Percentiles rank a stretch among this genome's conserved stretches.
phyloP scores from a whole-genome alignment of 2,113 vertebrate species.

The Triplophysa siluroides region DNA sequence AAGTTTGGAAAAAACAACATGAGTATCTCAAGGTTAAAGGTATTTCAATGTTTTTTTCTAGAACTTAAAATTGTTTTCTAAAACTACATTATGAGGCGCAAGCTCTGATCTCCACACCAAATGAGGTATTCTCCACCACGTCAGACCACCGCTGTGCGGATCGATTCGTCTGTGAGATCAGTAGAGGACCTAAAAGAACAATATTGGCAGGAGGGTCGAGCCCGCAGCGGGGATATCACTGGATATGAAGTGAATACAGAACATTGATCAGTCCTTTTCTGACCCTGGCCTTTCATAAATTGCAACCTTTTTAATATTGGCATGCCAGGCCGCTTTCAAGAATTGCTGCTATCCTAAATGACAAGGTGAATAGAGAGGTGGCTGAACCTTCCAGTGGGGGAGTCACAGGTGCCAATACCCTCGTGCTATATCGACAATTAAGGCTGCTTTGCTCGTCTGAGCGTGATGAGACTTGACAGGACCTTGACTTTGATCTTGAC shows the following conservation, averaged over 20 bases:
- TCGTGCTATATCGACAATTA: constrained; percentile 71
- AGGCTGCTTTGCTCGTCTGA: constrained; percentile 57
- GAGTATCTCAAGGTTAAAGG: no score
- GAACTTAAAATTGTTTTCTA: background rate
- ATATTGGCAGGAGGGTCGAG: constrained; percentile 67
- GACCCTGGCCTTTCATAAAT: constrained; percentile 71
- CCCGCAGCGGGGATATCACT: constrained; percentile 30
- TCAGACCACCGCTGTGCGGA: constrained; percentile 14
- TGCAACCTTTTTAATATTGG: constrained; percentile 71
- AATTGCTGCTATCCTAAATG: constrained; percentile 48
- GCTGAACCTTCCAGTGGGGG: constrained; percentile 46
- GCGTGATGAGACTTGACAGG: constrained; percentile 69
- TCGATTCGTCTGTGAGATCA: constrained; percentile 48
- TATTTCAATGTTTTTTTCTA: background rate
- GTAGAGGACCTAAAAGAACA: constrained; percentile 45
- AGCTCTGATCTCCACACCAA: background rate
- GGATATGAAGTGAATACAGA: constrained; percentile 58
- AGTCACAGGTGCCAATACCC: constrained; percentile 73
- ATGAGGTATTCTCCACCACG: constrained; percentile 15
- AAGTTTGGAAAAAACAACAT: no score
- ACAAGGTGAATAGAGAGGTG: constrained; percentile 53
- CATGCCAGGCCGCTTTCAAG: constrained; percentile 54
- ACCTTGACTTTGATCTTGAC: constrained; percentile 70
- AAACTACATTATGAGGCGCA: background rate
- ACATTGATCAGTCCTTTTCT: constrained; percentile 70